Conservation (phyloP, 2,888 invertebrate species). For the Leptopilina syphax region DNA sequence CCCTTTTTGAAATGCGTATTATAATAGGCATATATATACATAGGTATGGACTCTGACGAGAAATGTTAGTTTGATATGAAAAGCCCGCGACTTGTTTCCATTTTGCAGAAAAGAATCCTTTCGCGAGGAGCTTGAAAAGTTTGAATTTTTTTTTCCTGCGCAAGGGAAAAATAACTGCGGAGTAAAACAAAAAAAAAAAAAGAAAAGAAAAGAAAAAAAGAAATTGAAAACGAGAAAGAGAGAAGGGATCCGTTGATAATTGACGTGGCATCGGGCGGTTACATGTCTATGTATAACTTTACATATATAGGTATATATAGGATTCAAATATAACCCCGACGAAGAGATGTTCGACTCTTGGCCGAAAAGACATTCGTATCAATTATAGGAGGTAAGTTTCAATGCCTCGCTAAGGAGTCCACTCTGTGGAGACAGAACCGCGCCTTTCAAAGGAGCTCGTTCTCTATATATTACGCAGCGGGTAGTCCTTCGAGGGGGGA, state of each 20-base stretch:
- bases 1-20: constrained; percentile 25
- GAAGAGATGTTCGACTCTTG: constrained; percentile 69
- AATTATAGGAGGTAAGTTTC: constrained; percentile 73
- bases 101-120: constrained; percentile 25
- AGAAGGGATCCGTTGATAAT: constrained; percentile 64
- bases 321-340: constrained; percentile 66
- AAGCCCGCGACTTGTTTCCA: constrained; percentile 20
- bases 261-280: constrained; percentile 62
- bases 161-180: neutral
- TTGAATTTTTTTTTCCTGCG: neutral
- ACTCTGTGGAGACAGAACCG: constrained; percentile 69
- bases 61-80: constrained; percentile 38
- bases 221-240: constrained; percentile 25
- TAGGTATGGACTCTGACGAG: neutral
- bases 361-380: constrained; percentile 75
- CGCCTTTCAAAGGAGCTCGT: constrained; percentile 73
- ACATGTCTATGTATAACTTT: constrained; percentile 49
- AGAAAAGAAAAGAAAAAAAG: constrained; percentile 1
- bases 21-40: too few relatives aligned
- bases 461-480: constrained; percentile 76
- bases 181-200: neutral
- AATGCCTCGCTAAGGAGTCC: constrained; percentile 69
- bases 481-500: constrained; percentile 65
- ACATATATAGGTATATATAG: constrained; percentile 50
- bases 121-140: constrained; percentile 7